These are phyloP conservation scores for Crambe crambe DNA, from an alignment of 37 sponge, comb jelly and placozoan genomes.

Conservation along the genomic window DNA sequence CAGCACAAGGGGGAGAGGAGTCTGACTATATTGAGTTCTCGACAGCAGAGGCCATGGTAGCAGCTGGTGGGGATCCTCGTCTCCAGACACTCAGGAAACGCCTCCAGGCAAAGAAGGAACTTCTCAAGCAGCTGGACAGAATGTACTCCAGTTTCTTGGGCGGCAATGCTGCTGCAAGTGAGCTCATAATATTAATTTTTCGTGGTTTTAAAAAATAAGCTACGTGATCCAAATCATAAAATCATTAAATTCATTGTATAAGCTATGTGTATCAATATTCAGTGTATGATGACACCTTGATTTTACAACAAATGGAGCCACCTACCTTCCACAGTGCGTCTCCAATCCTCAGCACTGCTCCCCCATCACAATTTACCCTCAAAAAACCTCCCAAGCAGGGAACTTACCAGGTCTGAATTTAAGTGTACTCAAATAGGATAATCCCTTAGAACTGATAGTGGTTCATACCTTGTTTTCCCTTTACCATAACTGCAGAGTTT, in stretches of 20 bases:
- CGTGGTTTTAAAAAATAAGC: not conserved
- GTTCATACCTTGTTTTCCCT: not conserved
- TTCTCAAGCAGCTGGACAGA: slow-evolving; percentile 32
- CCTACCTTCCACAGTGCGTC: not conserved
- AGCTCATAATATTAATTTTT: not conserved
- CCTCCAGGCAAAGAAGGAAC: slow-evolving; percentile 44
- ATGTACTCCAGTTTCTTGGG: slow-evolving; percentile 50
- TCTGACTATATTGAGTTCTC: slow-evolving; percentile 5
- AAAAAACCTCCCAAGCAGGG: not conserved
- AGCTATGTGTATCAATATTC: not conserved
- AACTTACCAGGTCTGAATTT: not conserved
- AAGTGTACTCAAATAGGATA: not conserved
- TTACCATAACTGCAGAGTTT: not conserved
- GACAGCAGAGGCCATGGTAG: not conserved
- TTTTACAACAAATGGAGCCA: slow-evolving; percentile 9
- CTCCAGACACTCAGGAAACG: slow-evolving; percentile 30
- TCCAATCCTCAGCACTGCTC: not conserved
- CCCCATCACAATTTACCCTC: not conserved
- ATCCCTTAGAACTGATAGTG: no score
- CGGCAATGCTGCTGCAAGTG: slow-evolving; percentile 28
- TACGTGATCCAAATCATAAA: not conserved
- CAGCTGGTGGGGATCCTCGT: slow-evolving; percentile 11
- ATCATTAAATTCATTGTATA: not conserved
- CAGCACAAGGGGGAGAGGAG: slow-evolving; percentile 13
- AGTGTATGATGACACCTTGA: slow-evolving; percentile 34